These are phyloP conservation scores for Athalia cordata DNA, from an alignment of 2,888 invertebrate genomes.

Conservation along the genomic window DNA sequence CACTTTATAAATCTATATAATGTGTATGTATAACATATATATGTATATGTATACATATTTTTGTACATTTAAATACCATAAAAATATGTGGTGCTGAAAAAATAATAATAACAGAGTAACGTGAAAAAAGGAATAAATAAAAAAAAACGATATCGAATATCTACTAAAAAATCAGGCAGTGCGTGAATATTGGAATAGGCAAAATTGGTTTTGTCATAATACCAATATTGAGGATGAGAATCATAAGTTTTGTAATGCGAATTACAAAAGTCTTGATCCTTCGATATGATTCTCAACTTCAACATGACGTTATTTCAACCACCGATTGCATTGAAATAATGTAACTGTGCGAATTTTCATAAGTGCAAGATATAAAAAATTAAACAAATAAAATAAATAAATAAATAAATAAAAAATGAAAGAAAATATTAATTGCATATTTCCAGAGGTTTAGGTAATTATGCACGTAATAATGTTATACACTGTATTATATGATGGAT, in stretches of 20 bases:
- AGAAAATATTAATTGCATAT: no score
- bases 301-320: constrained; percentile 1
- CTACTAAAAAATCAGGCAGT: constrained; percentile 17
- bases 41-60: not conserved
- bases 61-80: not conserved
- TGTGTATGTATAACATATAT: not conserved
- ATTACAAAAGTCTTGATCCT: not conserved
- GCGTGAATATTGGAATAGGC: not conserved
- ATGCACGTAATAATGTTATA: no score
- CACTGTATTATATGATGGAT: no score
- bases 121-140: constrained; percentile 45
- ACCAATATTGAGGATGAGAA: constrained; percentile 5
- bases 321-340: constrained; percentile 18
- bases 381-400: not conserved
- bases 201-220: constrained; percentile 9
- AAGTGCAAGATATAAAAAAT: constrained; percentile 1
- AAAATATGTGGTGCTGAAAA: not conserved
- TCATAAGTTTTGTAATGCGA: not conserved
- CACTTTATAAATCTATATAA: not conserved
- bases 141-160: not conserved
- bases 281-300: not conserved
- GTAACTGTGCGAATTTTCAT: not conserved
- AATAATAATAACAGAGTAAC: constrained; percentile 41
- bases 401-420: not conserved
- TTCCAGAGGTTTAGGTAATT: no score